Conservation (phyloP, 2,888 invertebrate genomes). For the Strigamia transsilvanica region DNA sequence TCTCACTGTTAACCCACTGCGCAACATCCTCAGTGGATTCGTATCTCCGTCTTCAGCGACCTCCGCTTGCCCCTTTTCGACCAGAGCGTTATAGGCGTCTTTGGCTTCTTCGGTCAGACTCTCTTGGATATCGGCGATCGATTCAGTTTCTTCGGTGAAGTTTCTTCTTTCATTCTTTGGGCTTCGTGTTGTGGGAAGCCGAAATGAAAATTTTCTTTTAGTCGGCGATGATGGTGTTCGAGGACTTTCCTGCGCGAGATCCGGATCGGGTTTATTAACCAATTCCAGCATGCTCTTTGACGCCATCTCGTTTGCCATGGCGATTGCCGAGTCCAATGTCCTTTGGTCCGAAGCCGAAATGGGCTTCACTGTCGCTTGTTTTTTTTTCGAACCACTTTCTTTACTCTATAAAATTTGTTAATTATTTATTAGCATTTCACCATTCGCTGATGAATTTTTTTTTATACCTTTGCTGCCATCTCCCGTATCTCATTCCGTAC, state of each 20-base stretch:
- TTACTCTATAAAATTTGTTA: conserved; percentile 19
- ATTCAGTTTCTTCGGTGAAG: conserved; percentile 87
- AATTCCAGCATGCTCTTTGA: conserved; percentile 70
- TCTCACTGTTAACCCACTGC: conserved; percentile 71
- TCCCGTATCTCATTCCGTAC: conserved; percentile 76
- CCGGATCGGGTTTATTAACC: conserved; percentile 59
- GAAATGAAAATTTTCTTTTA: conserved; percentile 81
- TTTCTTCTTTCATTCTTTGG: conserved; percentile 79
- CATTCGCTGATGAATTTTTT: not conserved
- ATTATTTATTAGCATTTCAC: not conserved
- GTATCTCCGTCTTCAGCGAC: conserved; percentile 62
- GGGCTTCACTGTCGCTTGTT: conserved; percentile 77
- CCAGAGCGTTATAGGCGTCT: conserved; percentile 89
- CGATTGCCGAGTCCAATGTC: conserved; percentile 90
- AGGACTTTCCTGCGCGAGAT: conserved; percentile 62
- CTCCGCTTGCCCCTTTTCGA: conserved; percentile 71
- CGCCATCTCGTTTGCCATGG: conserved; percentile 90
- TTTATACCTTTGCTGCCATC: conserved; percentile 59
- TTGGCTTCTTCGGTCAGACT: conserved; percentile 88
- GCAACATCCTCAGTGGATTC: conserved; percentile 75
- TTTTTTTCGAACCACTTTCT: conserved; percentile 64
- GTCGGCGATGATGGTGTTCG: conserved; percentile 73
- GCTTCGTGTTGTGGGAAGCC: conserved; percentile 70
- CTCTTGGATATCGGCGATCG: conserved; percentile 88
- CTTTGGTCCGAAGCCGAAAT: conserved; percentile 93